phyloP scores from a whole-genome alignment of 1,140 invertebrate species.

The Apis mellifera region Amel_HAv3.1 CM009937.2:12320001-12320500 shows the following conservation, averaged over 20 bases:
- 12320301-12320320: constrained; percentile 70
- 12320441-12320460: constrained; percentile 69
- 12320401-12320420: constrained; percentile 73
- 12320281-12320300: constrained; percentile 71
- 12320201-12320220: constrained; percentile 56
- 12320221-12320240: constrained; percentile 52
- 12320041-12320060: constrained; percentile 15
- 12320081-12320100: constrained; percentile 22
- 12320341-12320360: constrained; percentile 59
- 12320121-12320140: constrained; percentile 25
- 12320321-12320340: constrained; percentile 68
- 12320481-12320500: not conserved
- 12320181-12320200: constrained; percentile 47
- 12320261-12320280: constrained; percentile 65
- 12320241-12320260: constrained; percentile 68
- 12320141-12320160: constrained; percentile 49
- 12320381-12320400: constrained; percentile 79
- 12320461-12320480: constrained; percentile 39
- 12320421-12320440: constrained; percentile 59
- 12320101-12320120: constrained; percentile 35
- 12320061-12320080: constrained; percentile 48
- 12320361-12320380: constrained; percentile 75
- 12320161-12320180: constrained; percentile 30
- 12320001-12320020: constrained; percentile 34
- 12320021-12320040: constrained; percentile 37